These are phyloP conservation scores for Lepus timidus DNA, from an alignment of 2,113 vertebrate genomes.

Conservation along the genomic window DNA sequence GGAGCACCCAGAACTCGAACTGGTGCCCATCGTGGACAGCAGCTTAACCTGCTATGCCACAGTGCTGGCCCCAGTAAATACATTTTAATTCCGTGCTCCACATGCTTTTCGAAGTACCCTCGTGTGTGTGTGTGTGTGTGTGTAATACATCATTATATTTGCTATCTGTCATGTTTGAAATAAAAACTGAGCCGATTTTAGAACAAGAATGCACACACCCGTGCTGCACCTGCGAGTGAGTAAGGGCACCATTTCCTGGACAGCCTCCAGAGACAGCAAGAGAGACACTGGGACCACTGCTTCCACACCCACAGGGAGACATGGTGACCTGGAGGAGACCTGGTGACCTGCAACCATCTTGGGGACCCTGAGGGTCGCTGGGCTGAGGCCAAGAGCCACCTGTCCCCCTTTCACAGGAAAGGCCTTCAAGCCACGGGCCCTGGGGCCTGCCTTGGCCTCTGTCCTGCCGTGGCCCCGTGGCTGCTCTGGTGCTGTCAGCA, in stretches of 20 bases:
- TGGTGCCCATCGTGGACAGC: no score
- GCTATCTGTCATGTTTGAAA: background rate
- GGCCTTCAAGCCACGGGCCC: background rate
- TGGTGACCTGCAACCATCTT: background rate
- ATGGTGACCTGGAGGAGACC: no score
- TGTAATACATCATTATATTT: background rate
- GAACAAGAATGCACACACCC: background rate
- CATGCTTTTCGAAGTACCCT: no score
- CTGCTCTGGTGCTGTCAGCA: background rate
- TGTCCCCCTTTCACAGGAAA: background rate
- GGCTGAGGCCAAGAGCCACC: background rate
- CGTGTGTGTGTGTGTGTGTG: background rate
- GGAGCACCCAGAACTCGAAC: no score
- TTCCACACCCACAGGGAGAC: no score
- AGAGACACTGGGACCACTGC: no score
- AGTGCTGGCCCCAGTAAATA: no score
- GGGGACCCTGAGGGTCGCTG: background rate
- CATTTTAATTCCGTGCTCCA: no score
- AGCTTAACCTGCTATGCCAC: no score
- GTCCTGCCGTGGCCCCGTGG: background rate
- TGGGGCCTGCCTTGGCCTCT: rapidly evolving
- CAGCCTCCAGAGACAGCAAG: background rate
- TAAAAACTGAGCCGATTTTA: background rate
- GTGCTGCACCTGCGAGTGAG: rapidly evolving
- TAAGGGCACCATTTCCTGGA: rapidly evolving